Evolutionary conservation across 2,888 invertebrate species (phyloP).

Genomic region (Idaea biselata): DNA sequence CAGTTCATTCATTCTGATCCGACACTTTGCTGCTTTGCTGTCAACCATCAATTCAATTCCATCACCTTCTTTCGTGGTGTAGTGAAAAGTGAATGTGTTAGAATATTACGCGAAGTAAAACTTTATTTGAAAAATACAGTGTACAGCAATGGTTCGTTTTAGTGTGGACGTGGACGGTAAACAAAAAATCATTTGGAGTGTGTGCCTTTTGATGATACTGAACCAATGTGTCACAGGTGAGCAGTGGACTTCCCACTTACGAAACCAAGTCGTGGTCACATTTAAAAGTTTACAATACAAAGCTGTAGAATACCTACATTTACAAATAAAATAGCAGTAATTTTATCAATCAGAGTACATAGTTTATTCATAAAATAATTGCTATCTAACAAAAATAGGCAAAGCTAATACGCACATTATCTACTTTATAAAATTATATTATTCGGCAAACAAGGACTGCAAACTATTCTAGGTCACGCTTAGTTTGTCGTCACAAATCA

Average conservation of each 20-base stretch:
- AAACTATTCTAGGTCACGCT: conserved; percentile 21
- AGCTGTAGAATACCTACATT: conserved; percentile 2
- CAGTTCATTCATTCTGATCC: neutral
- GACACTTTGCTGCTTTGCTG: neutral
- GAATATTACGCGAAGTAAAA: conserved; percentile 9
- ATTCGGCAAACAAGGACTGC: neutral
- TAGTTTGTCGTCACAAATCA: neutral
- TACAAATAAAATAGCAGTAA: neutral
- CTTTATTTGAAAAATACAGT: conserved; percentile 14
- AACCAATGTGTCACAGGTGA: conserved; percentile 39
- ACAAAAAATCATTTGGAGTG: conserved; percentile 34
- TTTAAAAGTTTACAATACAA: conserved; percentile 3
- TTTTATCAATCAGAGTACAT: neutral
- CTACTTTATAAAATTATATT: neutral
- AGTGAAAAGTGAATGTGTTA: neutral
- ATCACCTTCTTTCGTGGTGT: neutral
- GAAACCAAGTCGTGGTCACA: conserved; percentile 27
- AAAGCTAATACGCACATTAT: neutral
- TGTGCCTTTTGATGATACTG: conserved; percentile 36
- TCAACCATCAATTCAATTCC: neutral
- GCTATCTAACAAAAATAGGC: neutral
- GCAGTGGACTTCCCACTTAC: conserved; percentile 32
- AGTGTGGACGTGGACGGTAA: conserved; percentile 38
- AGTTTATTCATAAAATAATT: neutral
- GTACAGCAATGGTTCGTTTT: conserved; percentile 42